phyloP scores from a whole-genome alignment of 2,797 vertebrate species.

The Crocidura indochinensis region DNA sequence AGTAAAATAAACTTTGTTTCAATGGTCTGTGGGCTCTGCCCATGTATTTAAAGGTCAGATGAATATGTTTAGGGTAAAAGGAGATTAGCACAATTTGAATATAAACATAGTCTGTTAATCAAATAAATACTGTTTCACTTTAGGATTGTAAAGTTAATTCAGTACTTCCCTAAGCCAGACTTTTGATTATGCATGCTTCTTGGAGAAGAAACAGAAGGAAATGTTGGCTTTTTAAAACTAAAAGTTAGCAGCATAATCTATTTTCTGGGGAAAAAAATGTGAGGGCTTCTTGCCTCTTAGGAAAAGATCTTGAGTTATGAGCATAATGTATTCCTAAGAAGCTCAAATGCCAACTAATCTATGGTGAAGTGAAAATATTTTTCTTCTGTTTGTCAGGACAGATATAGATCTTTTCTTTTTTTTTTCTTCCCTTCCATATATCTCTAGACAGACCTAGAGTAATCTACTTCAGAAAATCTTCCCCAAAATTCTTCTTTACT shows the following conservation, averaged over 20 bases:
- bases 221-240: background rate
- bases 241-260: constrained; percentile 37
- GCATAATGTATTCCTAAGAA: background rate
- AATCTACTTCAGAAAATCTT: background rate
- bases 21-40: background rate
- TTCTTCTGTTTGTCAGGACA: background rate
- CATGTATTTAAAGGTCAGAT: constrained; percentile 33
- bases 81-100: background rate
- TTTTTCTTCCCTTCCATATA: background rate
- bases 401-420: background rate
- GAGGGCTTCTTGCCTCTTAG: background rate
- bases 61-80: background rate
- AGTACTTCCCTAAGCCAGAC: background rate
- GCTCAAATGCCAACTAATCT: background rate
- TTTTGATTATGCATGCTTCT: background rate
- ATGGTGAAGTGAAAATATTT: background rate
- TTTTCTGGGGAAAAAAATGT: background rate
- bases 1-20: background rate
- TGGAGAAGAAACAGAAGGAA: background rate
- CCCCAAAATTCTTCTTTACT: too few relatives aligned
- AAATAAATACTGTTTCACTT: constrained; percentile 4
- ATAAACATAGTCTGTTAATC: constrained; percentile 39
- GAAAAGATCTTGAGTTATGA: background rate
- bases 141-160: constrained; percentile 13
- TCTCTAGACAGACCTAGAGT: background rate